Evolutionary conservation across 2,888 invertebrate genomes (phyloP).

Genomic region (Folsomia manolachei): DNA sequence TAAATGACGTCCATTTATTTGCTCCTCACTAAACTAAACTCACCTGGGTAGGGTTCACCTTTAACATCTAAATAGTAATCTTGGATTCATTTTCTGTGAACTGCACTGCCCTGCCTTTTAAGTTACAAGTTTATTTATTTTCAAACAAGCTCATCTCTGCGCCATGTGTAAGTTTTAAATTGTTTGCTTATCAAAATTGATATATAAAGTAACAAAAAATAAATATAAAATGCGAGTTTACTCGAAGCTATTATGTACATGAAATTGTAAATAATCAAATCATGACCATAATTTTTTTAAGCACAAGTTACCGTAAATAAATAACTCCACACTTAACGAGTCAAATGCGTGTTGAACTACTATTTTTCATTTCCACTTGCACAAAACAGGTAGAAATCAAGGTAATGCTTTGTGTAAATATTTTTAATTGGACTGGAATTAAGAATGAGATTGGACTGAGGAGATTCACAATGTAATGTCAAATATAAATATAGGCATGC

Average conservation of each 20-base stretch:
- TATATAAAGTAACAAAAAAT: no score
- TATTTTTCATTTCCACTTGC: not conserved
- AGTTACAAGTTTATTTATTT: no score
- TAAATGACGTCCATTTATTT: conserved; percentile 21
- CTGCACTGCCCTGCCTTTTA: no score
- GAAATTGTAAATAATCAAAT: not conserved
- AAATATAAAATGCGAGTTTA: no score
- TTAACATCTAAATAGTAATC: no score
- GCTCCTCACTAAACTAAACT: conserved; percentile 4
- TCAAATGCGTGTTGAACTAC: not conserved
- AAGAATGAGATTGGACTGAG: not conserved
- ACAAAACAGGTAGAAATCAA: not conserved
- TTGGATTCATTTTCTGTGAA: no score
- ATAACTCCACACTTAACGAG: not conserved
- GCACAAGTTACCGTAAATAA: conserved; percentile 7
- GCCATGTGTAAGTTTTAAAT: no score
- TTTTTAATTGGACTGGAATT: conserved; percentile 1
- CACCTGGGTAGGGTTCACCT: conserved; percentile 4
- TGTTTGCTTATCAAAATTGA: no score
- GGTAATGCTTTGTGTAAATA: conserved; percentile 12
- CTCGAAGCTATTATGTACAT: no score
- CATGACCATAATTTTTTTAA: conserved; percentile 5
- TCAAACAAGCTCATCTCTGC: no score
- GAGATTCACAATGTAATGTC: no score
- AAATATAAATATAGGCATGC: no score